Percentiles rank a stretch among this genome's conserved stretches.
Evolutionary conservation across 2,888 invertebrate species (phyloP).

Genomic region (Salticus scenicus): DNA sequence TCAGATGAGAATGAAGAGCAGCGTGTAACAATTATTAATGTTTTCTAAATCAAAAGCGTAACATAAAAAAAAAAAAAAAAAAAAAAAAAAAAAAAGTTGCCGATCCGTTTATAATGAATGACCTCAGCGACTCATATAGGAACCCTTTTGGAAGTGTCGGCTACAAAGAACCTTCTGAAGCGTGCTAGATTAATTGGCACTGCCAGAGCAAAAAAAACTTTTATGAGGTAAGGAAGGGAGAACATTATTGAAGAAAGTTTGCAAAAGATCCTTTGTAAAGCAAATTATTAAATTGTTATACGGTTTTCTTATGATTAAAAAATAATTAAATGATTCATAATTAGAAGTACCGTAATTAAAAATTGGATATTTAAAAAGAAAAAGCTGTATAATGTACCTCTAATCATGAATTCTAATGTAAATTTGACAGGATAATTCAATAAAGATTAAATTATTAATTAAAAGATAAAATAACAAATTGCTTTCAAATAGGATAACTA

Average conservation of each 20-base stretch:
- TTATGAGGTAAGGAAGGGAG: neutral
- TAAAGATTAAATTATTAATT: too few species aligned
- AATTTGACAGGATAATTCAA: too few species aligned
- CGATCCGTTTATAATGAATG: conserved; percentile 17
- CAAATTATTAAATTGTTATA: neutral
- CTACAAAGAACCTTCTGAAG: conserved; percentile 38
- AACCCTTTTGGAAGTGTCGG: conserved; percentile 5
- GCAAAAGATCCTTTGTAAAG: neutral
- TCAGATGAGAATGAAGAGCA: neutral
- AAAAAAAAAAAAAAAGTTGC: neutral
- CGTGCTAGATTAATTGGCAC: conserved; percentile 48
- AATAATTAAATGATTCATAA: too few species aligned
- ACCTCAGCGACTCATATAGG: neutral
- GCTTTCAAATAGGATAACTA: too few species aligned
- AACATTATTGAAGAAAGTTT: neutral
- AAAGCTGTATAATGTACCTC: too few species aligned
- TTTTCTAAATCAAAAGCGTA: neutral
- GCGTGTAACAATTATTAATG: conserved; percentile 9
- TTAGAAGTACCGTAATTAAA: too few species aligned
- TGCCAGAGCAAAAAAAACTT: neutral
- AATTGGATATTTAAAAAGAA: too few species aligned
- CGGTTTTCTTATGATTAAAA: neutral
- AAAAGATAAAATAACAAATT: too few species aligned
- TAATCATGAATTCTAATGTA: too few species aligned
- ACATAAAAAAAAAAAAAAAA: neutral